phyloP scores from a whole-genome alignment of 2,888 invertebrate genomes.

The Sericinus montela region DNA sequence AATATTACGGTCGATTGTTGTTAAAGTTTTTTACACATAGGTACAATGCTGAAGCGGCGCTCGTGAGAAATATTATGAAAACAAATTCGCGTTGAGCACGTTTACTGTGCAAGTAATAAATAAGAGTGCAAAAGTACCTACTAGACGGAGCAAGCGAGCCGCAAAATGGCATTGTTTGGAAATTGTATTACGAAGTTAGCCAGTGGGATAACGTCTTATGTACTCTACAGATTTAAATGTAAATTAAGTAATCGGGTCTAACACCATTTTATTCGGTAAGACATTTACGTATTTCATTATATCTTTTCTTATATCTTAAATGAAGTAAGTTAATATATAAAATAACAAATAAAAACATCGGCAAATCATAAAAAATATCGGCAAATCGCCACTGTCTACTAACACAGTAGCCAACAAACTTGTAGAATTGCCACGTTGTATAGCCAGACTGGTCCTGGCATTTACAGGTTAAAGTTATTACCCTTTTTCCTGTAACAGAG shows the following conservation, averaged over 20 bases:
- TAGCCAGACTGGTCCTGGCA: no score
- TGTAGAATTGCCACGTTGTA: no score
- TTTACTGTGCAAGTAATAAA: slow-evolving; percentile 74
- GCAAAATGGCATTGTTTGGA: slow-evolving; percentile 63
- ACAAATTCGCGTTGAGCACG: slow-evolving; percentile 77
- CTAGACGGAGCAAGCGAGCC: slow-evolving; percentile 47
- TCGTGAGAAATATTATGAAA: slow-evolving; percentile 75
- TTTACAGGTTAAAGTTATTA: no score
- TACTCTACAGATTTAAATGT: slow-evolving; percentile 24
- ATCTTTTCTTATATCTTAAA: no score
- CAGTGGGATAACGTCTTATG: slow-evolving; percentile 25
- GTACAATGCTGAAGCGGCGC: slow-evolving; percentile 51
- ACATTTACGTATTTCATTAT: no score
- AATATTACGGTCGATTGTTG: slow-evolving; percentile 37
- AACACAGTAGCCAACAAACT: no score
- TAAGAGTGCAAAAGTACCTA: slow-evolving; percentile 60
- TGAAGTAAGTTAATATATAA: no score
- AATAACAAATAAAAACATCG: no score
- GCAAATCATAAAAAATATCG: no score
- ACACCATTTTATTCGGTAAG: no score
- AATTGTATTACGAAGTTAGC: slow-evolving; percentile 53
- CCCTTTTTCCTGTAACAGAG: no score
- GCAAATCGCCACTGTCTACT: no score
- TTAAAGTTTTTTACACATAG: slow-evolving; percentile 31
- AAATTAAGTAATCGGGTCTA: slow-evolving; percentile 30